A percentile compares a stretch with the other conserved stretches of the same genome.
Evolutionary conservation across 2,888 invertebrate genomes (phyloP).

Genomic region (Crocallis elinguaria): DNA sequence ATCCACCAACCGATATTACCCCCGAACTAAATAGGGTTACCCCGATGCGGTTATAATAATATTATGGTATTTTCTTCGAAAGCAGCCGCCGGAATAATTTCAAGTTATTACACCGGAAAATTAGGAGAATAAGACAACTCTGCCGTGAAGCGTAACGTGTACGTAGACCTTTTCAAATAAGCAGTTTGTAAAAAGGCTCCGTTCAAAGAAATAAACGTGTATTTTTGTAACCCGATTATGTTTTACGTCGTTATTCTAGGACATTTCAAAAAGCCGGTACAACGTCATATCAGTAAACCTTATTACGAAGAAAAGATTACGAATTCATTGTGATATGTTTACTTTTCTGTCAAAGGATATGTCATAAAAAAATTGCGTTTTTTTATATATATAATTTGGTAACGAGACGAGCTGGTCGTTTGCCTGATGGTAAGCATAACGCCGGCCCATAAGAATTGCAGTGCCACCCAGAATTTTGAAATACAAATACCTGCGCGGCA

Average conservation of each 20-base stretch:
- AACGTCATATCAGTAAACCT: background rate
- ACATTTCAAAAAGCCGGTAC: background rate
- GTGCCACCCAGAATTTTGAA: too few relatives aligned
- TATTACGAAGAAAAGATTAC: background rate
- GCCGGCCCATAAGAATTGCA: too few relatives aligned
- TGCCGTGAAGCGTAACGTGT: constrained; percentile 47
- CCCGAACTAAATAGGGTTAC: constrained; percentile 37
- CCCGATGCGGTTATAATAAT: constrained; percentile 44
- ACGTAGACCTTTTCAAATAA: constrained; percentile 39
- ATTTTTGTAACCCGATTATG: constrained; percentile 3
- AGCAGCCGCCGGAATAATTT: constrained; percentile 45
- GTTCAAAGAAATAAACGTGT: constrained; percentile 2
- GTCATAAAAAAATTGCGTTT: background rate
- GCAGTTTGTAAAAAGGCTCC: constrained; percentile 24
- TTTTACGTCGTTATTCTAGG: constrained; percentile 5
- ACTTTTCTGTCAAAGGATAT: background rate
- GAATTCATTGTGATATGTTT: background rate
- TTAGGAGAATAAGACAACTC: constrained; percentile 47
- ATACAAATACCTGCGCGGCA: too few relatives aligned
- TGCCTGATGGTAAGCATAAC: too few relatives aligned
- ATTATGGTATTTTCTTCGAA: constrained; percentile 43
- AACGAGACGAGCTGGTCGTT: too few relatives aligned
- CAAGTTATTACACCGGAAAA: constrained; percentile 53
- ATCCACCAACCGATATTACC: constrained; percentile 25
- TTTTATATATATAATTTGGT: too few relatives aligned